Evolutionary conservation across 23 tunicate genomes (phyloP), one percentile per base, ranked within the genome.

Genomic region (Styela clava): DNA sequence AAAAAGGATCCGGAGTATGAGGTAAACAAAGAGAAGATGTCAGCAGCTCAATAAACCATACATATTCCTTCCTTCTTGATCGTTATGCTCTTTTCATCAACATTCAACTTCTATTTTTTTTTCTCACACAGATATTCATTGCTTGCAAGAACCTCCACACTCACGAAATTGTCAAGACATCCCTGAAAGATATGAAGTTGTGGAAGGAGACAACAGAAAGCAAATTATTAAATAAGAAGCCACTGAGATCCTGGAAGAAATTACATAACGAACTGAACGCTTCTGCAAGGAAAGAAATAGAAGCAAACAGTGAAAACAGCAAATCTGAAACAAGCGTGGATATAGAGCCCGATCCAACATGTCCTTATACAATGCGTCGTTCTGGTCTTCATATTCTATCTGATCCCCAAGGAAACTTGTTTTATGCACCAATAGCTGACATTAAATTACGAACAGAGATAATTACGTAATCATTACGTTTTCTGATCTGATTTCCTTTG

Each of bases 161-260:
- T 0, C 81, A 76, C 67, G 81, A 76, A 52, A 76, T 76, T 26
- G 19, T 24, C 81, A 52, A 52, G 31, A 52, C 65, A 9, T 76
- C 81, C 7, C 24, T 76, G 24, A 52, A 52, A 76, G 67, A 76
- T 29, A 35, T 76, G 24, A 52, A 52, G 44, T 24, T 24, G 22
- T 76, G 81, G 81, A 76, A 76, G 65, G 31, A 76, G 65, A 18
- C 81, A 2, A 76, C 81, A 52, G 81, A 76, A 44, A 76, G 81
- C 81, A 44, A 52, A 52, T 31, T 76, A 51, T 44, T 76, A 27
- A 76, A 76, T 31, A 31, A 71, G 35, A 52, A 76, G 27, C 64
- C 81, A 18, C 65, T 76, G 24, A 25, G 81, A 23, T n/a, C 28
- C 7, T 76, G 81, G 81, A 44, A 76, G 26, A 1, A 37, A 37